Evolutionary conservation across 2,797 vertebrate genomes (phyloP).

Genomic region (Sebastes cheni): DNA sequence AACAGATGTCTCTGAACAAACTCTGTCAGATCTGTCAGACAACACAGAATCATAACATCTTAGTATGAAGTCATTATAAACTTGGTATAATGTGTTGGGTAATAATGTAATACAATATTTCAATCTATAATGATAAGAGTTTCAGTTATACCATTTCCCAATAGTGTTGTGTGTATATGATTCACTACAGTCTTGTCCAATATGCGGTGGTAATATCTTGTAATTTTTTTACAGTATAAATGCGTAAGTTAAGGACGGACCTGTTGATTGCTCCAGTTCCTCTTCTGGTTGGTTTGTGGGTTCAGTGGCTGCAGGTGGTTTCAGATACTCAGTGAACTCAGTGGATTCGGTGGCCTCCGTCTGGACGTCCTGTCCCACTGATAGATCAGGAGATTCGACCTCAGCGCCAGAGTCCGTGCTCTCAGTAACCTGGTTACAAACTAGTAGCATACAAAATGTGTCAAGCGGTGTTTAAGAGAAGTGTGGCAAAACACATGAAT

Average conservation of each 20-base stretch:
- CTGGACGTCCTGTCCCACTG: slow-evolving; percentile 10
- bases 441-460: slow-evolving; percentile 22
- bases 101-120: background rate
- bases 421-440: slow-evolving; percentile 36
- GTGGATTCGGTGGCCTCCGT: slow-evolving; percentile 19
- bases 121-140: background rate
- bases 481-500: background rate
- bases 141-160: background rate
- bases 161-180: background rate
- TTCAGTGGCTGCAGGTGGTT: slow-evolving; percentile 19
- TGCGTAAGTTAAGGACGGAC: slow-evolving; percentile 4
- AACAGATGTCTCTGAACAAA: slow-evolving; percentile 77
- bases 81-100: background rate
- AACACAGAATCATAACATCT: background rate
- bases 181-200: background rate
- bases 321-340: slow-evolving; percentile 19
- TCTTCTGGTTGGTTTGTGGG: slow-evolving; percentile 26
- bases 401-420: background rate
- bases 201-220: background rate
- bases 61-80: background rate
- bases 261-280: slow-evolving; percentile 55
- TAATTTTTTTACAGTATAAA: background rate
- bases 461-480: background rate
- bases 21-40: slow-evolving; percentile 76
- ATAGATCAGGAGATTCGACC: slow-evolving; percentile 4